Conservation (phyloP, 2,888 invertebrate genomes). For the Campopleginae sp. region DNA sequence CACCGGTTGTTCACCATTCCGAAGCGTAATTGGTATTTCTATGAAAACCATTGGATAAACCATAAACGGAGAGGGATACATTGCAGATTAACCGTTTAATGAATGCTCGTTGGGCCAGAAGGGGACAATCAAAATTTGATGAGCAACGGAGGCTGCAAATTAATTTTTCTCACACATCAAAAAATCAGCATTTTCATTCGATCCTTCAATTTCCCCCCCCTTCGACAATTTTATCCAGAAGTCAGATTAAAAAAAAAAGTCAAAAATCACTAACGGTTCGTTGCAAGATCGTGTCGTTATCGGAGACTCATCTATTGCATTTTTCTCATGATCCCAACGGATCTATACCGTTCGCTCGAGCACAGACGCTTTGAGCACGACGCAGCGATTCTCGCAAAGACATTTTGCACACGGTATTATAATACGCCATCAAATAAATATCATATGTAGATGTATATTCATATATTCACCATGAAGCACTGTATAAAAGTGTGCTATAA, state of each 20-base stretch:
- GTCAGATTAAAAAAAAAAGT: neutral
- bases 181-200: neutral
- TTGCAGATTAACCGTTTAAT: neutral
- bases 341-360: conserved; percentile 49
- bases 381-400: conserved; percentile 48
- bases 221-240: too few relatives aligned
- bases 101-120: neutral
- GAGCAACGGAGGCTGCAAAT: too few relatives aligned
- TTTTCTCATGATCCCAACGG: neutral
- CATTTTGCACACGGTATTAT: conserved; percentile 47
- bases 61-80: neutral
- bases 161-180: neutral
- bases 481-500: conserved; percentile 63
- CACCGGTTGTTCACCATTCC: neutral
- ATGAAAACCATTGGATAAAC: conserved; percentile 10
- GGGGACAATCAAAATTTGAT: conserved; percentile 10
- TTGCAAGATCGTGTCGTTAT: conserved; percentile 9
- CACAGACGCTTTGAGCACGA: conserved; percentile 33
- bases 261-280: neutral
- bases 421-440: conserved; percentile 24
- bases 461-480: conserved; percentile 17
- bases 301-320: conserved; percentile 19
- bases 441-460: conserved; percentile 16
- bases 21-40: conserved; percentile 18
- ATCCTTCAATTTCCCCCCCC: too few relatives aligned